Conservation (phyloP, 2,797 vertebrate species). For the Gymnocypris eckloni region DNA sequence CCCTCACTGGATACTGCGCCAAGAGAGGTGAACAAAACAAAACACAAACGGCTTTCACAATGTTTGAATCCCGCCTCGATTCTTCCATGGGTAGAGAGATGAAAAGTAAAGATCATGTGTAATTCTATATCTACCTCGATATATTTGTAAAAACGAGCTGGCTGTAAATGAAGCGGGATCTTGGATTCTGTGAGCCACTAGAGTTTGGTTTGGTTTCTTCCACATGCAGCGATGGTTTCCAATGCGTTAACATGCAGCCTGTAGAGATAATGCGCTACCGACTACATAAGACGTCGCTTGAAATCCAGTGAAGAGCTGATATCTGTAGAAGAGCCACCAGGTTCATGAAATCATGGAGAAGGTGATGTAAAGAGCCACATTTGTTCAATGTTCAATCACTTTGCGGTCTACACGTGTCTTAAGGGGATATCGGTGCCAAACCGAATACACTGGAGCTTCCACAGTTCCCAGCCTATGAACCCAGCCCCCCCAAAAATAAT, state of each 20-base stretch:
- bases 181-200: slow-evolving; percentile 38
- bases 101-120: slow-evolving; percentile 44
- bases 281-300: slow-evolving; percentile 13
- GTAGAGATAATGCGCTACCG: neutral
- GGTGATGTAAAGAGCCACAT: neutral
- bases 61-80: slow-evolving; percentile 55
- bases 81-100: slow-evolving; percentile 82
- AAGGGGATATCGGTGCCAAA: slow-evolving; percentile 38
- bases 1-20: neutral
- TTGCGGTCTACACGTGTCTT: slow-evolving; percentile 27
- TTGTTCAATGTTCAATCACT: slow-evolving; percentile 31
- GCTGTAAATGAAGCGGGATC: slow-evolving; percentile 44
- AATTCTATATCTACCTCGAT: slow-evolving; percentile 11
- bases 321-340: neutral
- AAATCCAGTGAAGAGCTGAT: slow-evolving; percentile 11
- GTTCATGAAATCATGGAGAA: neutral
- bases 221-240: slow-evolving; percentile 38
- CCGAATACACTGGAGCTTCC: slow-evolving; percentile 32
- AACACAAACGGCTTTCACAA: slow-evolving; percentile 7
- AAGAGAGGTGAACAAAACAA: slow-evolving; percentile 2
- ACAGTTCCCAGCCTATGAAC: slow-evolving; percentile 64
- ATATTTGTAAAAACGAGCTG: slow-evolving; percentile 39
- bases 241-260: slow-evolving; percentile 39
- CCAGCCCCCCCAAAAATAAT: neutral
- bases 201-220: slow-evolving; percentile 34